Evolutionary conservation across 2,888 invertebrate species (phyloP), one percentile per base, ranked within the genome.

Genomic region (Nipponacmea schrenckii): DNA sequence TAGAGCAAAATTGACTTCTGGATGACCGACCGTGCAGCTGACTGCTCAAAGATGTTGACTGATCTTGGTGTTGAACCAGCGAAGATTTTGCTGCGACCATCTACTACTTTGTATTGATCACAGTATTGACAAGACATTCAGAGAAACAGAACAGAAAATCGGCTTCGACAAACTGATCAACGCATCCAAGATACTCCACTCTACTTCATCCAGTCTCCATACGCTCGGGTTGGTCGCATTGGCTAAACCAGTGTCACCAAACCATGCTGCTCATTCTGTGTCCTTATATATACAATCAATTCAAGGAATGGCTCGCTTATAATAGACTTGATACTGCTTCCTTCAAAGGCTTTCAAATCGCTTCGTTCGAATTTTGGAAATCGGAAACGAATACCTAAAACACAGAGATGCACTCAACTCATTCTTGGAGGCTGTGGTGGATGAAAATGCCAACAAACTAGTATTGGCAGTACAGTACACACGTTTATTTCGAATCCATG

Each of bases 281-380:
- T 56, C 56, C 20, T 56, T 56, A 56, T 56, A 56, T 56, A 56
- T 56, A 56, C 56, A 56, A 56, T 12, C 56, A 56, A 56, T 56
- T 56, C 56, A 56, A 56, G 24, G 12, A 56, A 56, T 56, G 24
- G 56, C 56, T 56, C 20, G 3, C 56, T 56, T 20, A 56, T 56
- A 56, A 56, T 56, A 24, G 56, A 56, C 56, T 20, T 10, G 20
- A 24, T 56, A 10, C 56, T n/a, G 24, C 56, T 56, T 56, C 56
- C 56, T 56, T 56, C 24, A 24, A 17, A 24, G 56, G 56, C 12
- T 56, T 20, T 56, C 56, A 15, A 56, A 56, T 56, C 56, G 56
- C 56, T 56, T 17, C 56, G 56, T 10, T 4, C 15, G 56, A 56
- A 56, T 56, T 56, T 56, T 56, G 56, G 56, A 20, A 56, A 56